Percentiles rank a stretch among this genome's conserved stretches.
Evolutionary conservation across 2,888 invertebrate species (phyloP).

Genomic region (Cremastinae sp.): DNA sequence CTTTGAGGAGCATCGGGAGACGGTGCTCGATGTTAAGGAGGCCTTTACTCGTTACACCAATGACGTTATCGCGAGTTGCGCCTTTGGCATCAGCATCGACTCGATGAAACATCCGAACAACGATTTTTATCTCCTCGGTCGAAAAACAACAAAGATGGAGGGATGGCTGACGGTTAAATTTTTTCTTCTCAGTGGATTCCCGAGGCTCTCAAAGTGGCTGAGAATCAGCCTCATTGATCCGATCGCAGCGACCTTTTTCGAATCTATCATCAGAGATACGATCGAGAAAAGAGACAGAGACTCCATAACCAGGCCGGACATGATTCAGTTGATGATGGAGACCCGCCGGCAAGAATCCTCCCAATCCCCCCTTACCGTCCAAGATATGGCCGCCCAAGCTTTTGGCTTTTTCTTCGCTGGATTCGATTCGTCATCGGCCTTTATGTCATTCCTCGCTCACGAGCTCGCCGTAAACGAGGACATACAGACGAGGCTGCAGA

Average conservation of each 20-base stretch:
- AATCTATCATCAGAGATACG: constrained; percentile 46
- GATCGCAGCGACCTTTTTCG: constrained; percentile 41
- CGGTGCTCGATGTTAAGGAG: constrained; percentile 68
- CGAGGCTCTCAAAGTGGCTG: constrained; percentile 61
- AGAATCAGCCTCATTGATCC: constrained; percentile 23
- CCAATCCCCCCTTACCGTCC: constrained; percentile 35
- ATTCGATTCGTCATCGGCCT: constrained; percentile 69
- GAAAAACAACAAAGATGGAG: constrained; percentile 29
- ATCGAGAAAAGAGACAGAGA: constrained; percentile 46
- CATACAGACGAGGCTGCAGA: constrained; percentile 78
- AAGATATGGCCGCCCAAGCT: constrained; percentile 80
- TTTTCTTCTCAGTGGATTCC: constrained; percentile 32
- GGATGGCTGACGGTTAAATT: constrained; percentile 23
- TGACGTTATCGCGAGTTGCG: constrained; percentile 68
- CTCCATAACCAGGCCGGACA: constrained; percentile 80
- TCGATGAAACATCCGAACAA: constrained; percentile 65
- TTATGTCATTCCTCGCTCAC: constrained; percentile 67
- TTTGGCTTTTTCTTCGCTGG: constrained; percentile 71
- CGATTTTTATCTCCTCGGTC: constrained; percentile 65
- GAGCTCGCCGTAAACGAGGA: constrained; percentile 76
- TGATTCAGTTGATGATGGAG: constrained; percentile 83
- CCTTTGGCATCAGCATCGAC: constrained; percentile 66
- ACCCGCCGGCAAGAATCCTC: constrained; percentile 58
- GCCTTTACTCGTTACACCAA: constrained; percentile 66
- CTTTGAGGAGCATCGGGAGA: constrained; percentile 36